phyloP scores from a whole-genome alignment of 2,113 vertebrate species.

The Rhombomys opimus region DNA sequence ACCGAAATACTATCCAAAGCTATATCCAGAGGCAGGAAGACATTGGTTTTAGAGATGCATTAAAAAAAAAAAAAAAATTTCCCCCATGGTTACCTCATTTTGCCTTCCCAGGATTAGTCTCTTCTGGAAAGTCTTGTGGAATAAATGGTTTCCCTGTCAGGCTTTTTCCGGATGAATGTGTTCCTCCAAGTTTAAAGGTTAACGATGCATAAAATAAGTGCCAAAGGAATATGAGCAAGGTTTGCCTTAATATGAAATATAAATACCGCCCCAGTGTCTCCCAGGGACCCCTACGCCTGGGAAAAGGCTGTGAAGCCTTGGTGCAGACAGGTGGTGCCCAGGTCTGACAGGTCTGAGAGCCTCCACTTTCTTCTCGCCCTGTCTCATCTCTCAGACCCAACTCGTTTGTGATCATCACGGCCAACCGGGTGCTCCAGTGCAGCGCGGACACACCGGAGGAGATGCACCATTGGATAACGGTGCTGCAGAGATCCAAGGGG shows the following conservation, averaged over 20 bases:
- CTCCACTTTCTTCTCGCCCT: conserved; percentile 48
- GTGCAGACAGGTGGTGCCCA: neutral
- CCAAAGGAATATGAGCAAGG: conserved; percentile 12
- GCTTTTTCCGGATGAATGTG: neutral
- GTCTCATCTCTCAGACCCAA: conserved; percentile 89
- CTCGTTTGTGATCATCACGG: conserved; percentile 98
- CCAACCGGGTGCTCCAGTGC: conserved; percentile 97
- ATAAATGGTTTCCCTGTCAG: conserved; percentile 54
- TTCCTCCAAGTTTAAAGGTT: conserved; percentile 62
- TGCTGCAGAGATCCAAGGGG: conserved; percentile 97
- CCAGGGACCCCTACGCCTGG: neutral
- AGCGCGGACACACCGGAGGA: conserved; percentile 97
- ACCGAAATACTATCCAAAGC: neutral
- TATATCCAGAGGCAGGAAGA: conserved; percentile 34
- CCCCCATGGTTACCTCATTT: neutral
- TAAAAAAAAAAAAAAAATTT: conserved; percentile 31
- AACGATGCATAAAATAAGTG: conserved; percentile 67
- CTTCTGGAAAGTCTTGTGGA: conserved; percentile 74
- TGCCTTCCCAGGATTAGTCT: conserved; percentile 53
- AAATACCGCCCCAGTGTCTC: neutral
- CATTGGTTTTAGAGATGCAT: conserved; percentile 58
- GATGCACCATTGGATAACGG: conserved; percentile 99
- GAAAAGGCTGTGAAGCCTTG: neutral
- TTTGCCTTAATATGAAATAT: conserved; percentile 49
- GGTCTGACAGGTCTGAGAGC: neutral